These are phyloP conservation scores for Chaetoderma sp. DNA, from an alignment of 2,888 invertebrate genomes.

Conservation along the genomic window DNA sequence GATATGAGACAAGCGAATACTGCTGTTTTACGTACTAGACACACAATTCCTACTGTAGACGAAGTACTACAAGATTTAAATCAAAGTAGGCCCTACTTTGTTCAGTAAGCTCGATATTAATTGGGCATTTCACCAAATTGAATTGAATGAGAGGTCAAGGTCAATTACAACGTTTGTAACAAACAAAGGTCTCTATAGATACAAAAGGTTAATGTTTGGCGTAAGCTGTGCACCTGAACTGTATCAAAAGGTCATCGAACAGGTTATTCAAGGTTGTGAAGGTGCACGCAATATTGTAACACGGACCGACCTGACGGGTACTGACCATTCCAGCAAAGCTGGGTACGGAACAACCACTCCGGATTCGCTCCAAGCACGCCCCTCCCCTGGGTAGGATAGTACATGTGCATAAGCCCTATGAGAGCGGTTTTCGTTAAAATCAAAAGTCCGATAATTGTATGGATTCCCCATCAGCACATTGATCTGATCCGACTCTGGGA, in stretches of 20 bases:
- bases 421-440: too few relatives aligned
- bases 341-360: too few relatives aligned
- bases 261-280: constrained; percentile 22
- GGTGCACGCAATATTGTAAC: constrained; percentile 34
- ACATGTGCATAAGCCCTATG: too few relatives aligned
- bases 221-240: constrained; percentile 39
- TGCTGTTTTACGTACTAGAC: too few relatives aligned
- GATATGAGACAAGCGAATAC: neutral
- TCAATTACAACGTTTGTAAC: constrained; percentile 47
- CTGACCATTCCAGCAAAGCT: too few relatives aligned
- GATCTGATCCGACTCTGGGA: too few relatives aligned
- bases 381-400: too few relatives aligned
- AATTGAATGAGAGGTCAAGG: constrained; percentile 37
- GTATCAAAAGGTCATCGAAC: constrained; percentile 33
- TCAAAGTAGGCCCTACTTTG: constrained; percentile 25
- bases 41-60: constrained; percentile 34
- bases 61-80: constrained; percentile 35
- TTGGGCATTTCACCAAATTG: constrained; percentile 43
- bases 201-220: constrained; percentile 40
- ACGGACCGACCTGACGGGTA: too few relatives aligned
- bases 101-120: constrained; percentile 46
- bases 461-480: too few relatives aligned
- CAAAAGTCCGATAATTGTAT: too few relatives aligned
- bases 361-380: too few relatives aligned
- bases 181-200: constrained; percentile 38